These are phyloP conservation scores for Astropecten irregularis DNA, from an alignment of 53 echinoderm and acorn worm genomes.

Conservation along the genomic window DNA sequence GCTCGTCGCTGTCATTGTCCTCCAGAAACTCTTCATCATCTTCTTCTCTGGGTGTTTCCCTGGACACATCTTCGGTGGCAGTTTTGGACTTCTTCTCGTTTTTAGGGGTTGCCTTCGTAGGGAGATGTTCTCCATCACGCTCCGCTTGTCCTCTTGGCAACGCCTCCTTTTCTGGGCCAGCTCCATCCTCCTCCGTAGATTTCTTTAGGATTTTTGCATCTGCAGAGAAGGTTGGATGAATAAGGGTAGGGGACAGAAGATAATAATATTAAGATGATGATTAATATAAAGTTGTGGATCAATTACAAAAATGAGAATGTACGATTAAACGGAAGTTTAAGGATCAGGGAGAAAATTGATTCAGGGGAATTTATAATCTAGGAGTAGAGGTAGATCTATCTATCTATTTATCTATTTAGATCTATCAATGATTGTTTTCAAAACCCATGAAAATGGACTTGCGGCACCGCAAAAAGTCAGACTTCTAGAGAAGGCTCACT, in stretches of 20 bases:
- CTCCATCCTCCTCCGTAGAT: background rate
- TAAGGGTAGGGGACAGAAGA: no score
- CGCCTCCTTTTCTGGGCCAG: background rate
- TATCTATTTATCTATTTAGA: no score
- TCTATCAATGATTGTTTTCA: no score
- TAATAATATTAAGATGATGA: background rate
- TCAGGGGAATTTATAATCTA: no score
- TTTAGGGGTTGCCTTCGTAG: background rate
- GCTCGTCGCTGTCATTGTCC: conserved; percentile 17
- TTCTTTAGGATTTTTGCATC: conserved; percentile 25
- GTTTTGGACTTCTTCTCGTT: background rate
- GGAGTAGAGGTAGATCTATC: no score
- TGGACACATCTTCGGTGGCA: background rate
- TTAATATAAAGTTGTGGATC: no score
- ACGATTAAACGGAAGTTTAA: no score
- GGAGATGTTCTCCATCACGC: background rate
- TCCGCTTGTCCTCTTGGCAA: background rate
- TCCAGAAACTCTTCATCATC: conserved; percentile 35
- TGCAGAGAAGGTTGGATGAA: background rate
- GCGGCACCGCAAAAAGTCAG: no score
- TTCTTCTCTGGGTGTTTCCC: conserved; percentile 12
- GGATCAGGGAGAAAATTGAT: no score
- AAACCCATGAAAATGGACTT: no score
- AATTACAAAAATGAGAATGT: no score
- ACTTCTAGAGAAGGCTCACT: no score